phyloP scores from a whole-genome alignment of 2,888 invertebrate genomes.

The Phaonia tiefii region DNA sequence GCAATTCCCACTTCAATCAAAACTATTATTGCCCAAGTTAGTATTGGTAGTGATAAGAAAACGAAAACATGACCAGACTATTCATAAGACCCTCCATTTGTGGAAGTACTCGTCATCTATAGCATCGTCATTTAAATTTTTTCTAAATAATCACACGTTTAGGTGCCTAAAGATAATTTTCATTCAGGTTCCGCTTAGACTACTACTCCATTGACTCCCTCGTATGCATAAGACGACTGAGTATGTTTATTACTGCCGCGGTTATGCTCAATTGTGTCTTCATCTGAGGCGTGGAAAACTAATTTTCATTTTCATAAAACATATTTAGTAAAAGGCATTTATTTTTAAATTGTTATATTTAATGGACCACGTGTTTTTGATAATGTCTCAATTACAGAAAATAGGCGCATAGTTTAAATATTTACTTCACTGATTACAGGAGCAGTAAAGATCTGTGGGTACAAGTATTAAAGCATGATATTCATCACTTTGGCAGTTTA shows the following conservation, averaged over 20 bases:
- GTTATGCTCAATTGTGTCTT: conserved; percentile 77
- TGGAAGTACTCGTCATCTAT: neutral
- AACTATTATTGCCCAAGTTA: too few relatives aligned
- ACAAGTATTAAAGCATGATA: too few relatives aligned
- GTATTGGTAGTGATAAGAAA: too few relatives aligned
- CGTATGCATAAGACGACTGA: too few relatives aligned
- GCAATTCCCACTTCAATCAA: too few relatives aligned
- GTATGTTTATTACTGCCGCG: neutral
- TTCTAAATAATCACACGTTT: conserved; percentile 78
- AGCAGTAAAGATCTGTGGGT: too few relatives aligned
- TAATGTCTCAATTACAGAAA: conserved; percentile 76
- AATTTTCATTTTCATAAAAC: conserved; percentile 73
- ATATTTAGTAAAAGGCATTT: conserved; percentile 31
- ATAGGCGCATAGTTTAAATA: conserved; percentile 36
- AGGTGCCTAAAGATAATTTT: conserved; percentile 70
- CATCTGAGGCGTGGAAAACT: conserved; percentile 80
- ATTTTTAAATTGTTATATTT: conserved; percentile 65
- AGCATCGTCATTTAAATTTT: conserved; percentile 49
- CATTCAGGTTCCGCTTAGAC: neutral
- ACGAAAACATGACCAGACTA: neutral
- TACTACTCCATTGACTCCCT: too few relatives aligned
- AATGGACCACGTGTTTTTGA: conserved; percentile 80
- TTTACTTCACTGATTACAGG: too few relatives aligned
- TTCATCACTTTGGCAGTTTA: neutral
- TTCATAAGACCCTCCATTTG: neutral